Evolutionary conservation across 2,888 invertebrate genomes (phyloP).

Genomic region (Cryptops parisi): DNA sequence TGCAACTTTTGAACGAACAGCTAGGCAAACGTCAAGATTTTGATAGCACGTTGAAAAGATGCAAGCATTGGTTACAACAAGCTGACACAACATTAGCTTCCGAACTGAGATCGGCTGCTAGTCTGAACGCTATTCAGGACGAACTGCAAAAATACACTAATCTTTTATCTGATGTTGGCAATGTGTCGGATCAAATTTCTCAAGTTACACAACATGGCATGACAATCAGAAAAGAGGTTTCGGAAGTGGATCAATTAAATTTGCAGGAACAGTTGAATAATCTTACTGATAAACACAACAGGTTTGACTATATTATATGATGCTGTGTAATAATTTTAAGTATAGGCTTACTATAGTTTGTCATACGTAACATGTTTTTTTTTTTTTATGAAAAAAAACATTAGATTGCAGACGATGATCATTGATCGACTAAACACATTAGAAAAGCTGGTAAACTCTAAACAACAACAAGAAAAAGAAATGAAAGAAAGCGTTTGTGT

Average conservation of each 20-base stretch:
- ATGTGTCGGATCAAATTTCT: constrained; percentile 21
- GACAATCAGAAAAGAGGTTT: constrained; percentile 59
- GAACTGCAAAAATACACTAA: constrained; percentile 51
- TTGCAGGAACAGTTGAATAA: constrained; percentile 64
- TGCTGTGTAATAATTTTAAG: not conserved
- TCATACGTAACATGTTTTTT: not conserved
- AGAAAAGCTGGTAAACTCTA: constrained; percentile 54
- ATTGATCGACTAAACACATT: constrained; percentile 46
- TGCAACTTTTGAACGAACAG: constrained; percentile 53
- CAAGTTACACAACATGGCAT: constrained; percentile 39
- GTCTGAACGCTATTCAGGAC: constrained; percentile 68
- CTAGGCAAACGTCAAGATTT: constrained; percentile 63
- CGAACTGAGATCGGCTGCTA: constrained; percentile 57
- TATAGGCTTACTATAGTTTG: not conserved
- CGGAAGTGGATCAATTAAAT: constrained; percentile 69
- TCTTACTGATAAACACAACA: constrained; percentile 57
- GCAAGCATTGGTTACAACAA: constrained; percentile 78
- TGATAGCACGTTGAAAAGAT: constrained; percentile 62
- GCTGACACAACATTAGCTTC: constrained; percentile 72
- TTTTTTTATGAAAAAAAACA: not conserved
- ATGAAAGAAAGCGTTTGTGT: constrained; percentile 65
- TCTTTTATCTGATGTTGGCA: constrained; percentile 24
- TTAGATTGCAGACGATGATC: constrained; percentile 53
- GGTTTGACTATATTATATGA: too few species aligned
- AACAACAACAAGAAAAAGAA: constrained; percentile 62